A percentile compares a stretch with the other conserved stretches of the same genome.
Evolutionary conservation across 2,888 invertebrate genomes (phyloP).

Genomic region (Rhogogaster chlorosoma): DNA sequence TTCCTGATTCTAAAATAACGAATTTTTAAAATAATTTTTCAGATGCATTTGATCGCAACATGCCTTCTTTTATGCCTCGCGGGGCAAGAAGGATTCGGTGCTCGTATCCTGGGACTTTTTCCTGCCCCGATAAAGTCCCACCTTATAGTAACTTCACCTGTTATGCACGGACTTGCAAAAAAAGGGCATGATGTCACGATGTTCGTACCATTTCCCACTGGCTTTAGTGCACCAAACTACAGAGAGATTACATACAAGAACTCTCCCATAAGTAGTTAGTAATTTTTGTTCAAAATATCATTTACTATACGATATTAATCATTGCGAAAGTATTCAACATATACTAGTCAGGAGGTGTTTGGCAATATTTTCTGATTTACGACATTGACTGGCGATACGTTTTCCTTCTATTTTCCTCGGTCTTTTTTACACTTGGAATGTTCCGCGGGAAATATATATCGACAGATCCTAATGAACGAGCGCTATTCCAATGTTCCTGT

Average conservation of each 20-base stretch:
- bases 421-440: too few species aligned
- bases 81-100: conserved; percentile 50
- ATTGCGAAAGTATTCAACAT: background rate
- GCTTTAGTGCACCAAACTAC: conserved; percentile 76
- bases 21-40: background rate
- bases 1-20: background rate
- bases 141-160: conserved; percentile 63
- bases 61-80: conserved; percentile 17
- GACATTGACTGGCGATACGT: too few species aligned
- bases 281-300: conserved; percentile 44
- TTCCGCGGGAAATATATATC: too few species aligned
- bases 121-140: conserved; percentile 68
- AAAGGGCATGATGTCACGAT: conserved; percentile 78
- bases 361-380: too few species aligned
- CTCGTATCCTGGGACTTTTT: conserved; percentile 67
- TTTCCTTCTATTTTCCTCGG: too few species aligned
- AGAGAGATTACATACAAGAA: conserved; percentile 69
- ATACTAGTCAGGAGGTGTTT: too few species aligned
- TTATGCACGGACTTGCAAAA: conserved; percentile 68
- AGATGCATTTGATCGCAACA: conserved; percentile 12
- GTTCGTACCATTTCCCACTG: conserved; percentile 69
- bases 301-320: conserved; percentile 6
- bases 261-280: background rate
- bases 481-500: background rate
- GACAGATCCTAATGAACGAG: background rate